Evolutionary conservation across 2,797 vertebrate species (phyloP).

Genomic region (Labeo calbasu): DNA sequence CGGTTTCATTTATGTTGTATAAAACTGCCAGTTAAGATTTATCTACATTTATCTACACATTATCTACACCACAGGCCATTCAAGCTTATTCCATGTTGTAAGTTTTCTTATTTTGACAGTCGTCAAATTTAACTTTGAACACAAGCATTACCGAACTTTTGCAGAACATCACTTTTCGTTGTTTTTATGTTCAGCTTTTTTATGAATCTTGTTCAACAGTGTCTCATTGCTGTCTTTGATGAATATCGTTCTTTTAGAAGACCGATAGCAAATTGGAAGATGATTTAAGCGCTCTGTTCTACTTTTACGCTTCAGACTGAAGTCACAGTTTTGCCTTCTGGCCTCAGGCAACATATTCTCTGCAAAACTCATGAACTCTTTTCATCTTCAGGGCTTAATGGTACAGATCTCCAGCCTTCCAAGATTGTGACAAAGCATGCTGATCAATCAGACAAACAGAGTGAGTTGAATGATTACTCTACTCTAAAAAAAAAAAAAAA

Average conservation of each 20-base stretch:
- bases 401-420: background rate
- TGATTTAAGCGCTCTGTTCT: background rate
- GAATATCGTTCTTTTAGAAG: background rate
- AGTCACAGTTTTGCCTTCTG: background rate
- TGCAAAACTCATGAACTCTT: background rate
- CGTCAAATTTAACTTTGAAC: no score
- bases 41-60: background rate
- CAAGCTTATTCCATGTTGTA: background rate
- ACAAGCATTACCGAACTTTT: background rate
- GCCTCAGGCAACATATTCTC: background rate
- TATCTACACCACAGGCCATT: background rate
- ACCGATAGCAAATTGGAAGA: background rate
- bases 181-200: background rate
- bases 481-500: background rate
- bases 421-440: background rate
- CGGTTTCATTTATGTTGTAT: background rate
- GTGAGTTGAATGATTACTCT: conserved; percentile 38
- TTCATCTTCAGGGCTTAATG: conserved; percentile 26
- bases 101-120: background rate
- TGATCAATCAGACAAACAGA: background rate
- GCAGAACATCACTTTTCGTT: background rate
- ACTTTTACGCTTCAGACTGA: background rate
- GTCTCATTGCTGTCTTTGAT: background rate
- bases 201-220: background rate
- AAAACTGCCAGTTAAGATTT: background rate